These are phyloP conservation scores for Oegoconia quadripuncta DNA, from an alignment of 2,888 invertebrate species.

Conservation along the genomic window DNA sequence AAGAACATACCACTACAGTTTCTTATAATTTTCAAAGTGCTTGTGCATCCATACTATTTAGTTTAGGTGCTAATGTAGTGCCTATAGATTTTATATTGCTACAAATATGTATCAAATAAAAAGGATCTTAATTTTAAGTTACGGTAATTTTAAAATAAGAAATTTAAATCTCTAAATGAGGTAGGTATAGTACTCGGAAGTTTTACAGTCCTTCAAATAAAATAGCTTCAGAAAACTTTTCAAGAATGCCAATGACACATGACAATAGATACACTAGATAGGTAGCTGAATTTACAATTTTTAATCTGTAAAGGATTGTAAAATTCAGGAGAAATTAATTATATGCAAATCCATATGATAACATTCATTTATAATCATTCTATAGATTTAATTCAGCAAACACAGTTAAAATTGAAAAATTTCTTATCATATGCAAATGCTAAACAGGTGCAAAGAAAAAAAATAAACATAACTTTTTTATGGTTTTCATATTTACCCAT, in stretches of 20 bases:
- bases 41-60: conserved; percentile 50
- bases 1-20: conserved; percentile 13
- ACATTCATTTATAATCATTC: too few relatives aligned
- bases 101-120: background rate
- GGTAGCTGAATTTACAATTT: background rate
- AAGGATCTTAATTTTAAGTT: background rate
- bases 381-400: background rate
- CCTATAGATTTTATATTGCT: conserved; percentile 4
- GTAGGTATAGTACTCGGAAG: too few relatives aligned
- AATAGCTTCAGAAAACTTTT: too few relatives aligned
- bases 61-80: conserved; percentile 13
- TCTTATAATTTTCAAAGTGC: conserved; percentile 38
- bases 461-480: background rate
- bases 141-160: background rate
- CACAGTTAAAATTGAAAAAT: background rate
- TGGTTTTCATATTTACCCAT: conserved; percentile 63
- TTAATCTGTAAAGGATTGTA: background rate
- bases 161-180: too few relatives aligned
- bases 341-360: background rate
- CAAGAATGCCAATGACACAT: too few relatives aligned
- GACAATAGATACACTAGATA: too few relatives aligned
- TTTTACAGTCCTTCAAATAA: too few relatives aligned
- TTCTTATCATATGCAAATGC: background rate
- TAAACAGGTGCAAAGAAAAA: background rate
- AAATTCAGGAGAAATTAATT: background rate